phyloP scores from a whole-genome alignment of 2,113 vertebrate species.

The Nycticebus coucang region DNA sequence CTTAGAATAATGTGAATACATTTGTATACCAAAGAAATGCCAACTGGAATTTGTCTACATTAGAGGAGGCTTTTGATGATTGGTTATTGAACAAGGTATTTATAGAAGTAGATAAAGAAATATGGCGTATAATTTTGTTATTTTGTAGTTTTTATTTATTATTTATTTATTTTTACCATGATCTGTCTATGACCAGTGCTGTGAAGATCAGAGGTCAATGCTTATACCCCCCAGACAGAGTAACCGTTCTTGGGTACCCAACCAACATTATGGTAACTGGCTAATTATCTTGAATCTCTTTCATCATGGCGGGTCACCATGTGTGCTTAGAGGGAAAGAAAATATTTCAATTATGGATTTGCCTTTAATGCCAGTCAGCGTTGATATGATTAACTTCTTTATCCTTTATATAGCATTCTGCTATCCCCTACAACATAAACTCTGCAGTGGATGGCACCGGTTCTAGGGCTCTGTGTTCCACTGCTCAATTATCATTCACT shows the following conservation, averaged over 20 bases:
- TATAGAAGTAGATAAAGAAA: not conserved
- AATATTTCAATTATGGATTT: not conserved
- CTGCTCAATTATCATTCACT: not conserved
- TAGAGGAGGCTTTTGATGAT: not conserved
- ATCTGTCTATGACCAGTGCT: not conserved
- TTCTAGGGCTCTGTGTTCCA: not conserved
- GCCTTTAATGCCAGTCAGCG: not conserved
- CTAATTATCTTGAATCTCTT: not conserved
- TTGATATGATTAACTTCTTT: not conserved
- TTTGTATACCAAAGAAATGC: not conserved
- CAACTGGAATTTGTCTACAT: not conserved
- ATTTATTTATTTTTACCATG: not conserved
- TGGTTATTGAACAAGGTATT: not conserved
- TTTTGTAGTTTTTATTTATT: too few relatives aligned
- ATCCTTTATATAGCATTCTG: not conserved
- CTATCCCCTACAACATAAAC: fast-evolving
- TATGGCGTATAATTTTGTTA: too few relatives aligned
- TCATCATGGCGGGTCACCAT: not conserved
- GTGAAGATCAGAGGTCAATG: not conserved
- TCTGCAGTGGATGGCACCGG: fast-evolving
- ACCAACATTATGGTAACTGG: not conserved
- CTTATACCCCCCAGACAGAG: not conserved
- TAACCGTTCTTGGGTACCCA: not conserved
- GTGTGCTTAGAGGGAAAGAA: not conserved
- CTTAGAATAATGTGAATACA: not conserved